Evolutionary conservation across 2,113 vertebrate genomes (phyloP).

Genomic region (Chaenocephalus aceratus): DNA sequence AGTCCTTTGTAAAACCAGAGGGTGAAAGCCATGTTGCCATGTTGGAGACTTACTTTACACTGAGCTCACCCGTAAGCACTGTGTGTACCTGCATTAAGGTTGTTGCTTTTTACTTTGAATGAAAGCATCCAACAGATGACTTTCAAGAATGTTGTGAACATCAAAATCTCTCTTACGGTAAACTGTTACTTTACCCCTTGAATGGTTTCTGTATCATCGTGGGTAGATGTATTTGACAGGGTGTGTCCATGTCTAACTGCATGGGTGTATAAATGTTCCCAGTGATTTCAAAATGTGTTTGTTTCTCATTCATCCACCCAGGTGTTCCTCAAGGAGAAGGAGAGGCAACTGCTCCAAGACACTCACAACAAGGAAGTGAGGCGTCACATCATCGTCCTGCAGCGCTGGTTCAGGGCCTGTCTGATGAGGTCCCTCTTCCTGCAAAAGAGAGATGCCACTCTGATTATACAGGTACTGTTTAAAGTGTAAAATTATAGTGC

Average conservation of each 20-base stretch:
- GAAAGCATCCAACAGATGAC: neutral
- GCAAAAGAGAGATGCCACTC: slow-evolving; percentile 82
- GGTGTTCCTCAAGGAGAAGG: slow-evolving; percentile 94
- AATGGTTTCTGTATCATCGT: too few relatives aligned
- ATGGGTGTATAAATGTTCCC: neutral
- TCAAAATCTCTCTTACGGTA: neutral
- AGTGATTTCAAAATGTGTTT: neutral
- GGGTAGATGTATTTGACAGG: too few relatives aligned
- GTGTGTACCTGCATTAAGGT: neutral
- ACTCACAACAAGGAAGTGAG: slow-evolving; percentile 89
- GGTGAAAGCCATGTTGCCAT: neutral
- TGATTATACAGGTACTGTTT: slow-evolving; percentile 86
- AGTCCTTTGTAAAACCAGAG: neutral
- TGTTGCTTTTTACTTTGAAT: neutral
- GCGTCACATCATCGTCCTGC: slow-evolving; percentile 88
- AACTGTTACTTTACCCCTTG: neutral
- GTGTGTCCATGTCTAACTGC: too few relatives aligned
- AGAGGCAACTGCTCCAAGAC: slow-evolving; percentile 89
- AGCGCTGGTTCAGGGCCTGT: slow-evolving; percentile 91
- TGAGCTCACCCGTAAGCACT: neutral
- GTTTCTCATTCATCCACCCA: slow-evolving; percentile 58
- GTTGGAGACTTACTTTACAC: neutral
- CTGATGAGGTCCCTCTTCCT: slow-evolving; percentile 89
- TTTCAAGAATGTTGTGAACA: slow-evolving; percentile 1
- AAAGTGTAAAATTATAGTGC: neutral